These are phyloP conservation scores for Sminthopsis crassicaudata DNA, from an alignment of 2,113 vertebrate species.

Conservation along the genomic window DNA sequence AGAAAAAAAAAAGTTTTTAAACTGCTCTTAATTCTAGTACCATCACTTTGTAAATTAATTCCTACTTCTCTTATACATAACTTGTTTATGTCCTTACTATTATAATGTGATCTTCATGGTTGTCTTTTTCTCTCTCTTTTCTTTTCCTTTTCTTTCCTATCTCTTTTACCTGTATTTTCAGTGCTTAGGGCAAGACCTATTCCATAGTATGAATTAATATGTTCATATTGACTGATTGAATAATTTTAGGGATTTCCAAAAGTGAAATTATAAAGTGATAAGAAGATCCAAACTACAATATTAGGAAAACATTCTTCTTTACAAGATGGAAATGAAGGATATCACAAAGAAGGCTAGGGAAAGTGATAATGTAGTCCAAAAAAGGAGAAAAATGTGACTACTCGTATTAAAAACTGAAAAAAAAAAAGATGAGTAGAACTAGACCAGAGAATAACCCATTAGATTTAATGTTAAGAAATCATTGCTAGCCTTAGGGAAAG, in stretches of 20 bases:
- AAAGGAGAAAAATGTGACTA: neutral
- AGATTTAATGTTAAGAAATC: neutral
- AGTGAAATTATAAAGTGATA: neutral
- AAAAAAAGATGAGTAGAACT: neutral
- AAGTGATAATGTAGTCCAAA: neutral
- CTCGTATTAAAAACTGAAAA: neutral
- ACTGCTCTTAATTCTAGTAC: neutral
- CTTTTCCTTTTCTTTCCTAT: no score
- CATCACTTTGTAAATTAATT: neutral
- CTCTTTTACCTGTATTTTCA: neutral
- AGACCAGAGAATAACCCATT: neutral
- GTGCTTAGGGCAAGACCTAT: neutral
- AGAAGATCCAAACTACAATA: neutral
- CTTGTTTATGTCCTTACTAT: neutral
- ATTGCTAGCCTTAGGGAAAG: neutral
- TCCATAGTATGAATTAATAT: neutral
- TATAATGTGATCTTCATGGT: neutral
- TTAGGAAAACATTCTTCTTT: neutral
- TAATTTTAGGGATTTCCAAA: neutral
- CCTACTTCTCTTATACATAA: neutral
- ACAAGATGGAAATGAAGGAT: neutral
- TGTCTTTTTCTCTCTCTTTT: no score
- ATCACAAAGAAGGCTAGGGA: neutral
- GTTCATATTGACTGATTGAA: neutral
- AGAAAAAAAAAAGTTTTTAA: neutral